phyloP scores from a whole-genome alignment of 2,113 vertebrate genomes.

The Misgurnus anguillicaudatus region DNA sequence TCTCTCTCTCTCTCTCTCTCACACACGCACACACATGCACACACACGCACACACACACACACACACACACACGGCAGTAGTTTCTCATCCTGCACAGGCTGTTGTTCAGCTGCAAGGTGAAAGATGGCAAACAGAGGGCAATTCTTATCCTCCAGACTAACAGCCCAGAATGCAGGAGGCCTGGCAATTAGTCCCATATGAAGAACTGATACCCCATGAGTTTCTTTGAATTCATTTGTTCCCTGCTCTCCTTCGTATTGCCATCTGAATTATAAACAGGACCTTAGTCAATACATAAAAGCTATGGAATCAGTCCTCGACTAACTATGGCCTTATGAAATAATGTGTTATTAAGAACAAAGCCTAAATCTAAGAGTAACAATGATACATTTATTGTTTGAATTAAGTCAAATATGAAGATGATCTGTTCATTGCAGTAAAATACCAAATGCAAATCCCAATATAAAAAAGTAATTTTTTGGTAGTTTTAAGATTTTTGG shows the following conservation, averaged over 20 bases:
- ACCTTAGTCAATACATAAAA: neutral
- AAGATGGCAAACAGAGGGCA: conserved; percentile 67
- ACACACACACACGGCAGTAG: conserved; percentile 41
- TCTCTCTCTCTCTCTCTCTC: too few relatives aligned
- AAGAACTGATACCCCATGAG: conserved; percentile 46
- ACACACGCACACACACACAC: conserved; percentile 48
- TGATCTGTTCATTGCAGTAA: neutral
- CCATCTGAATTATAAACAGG: neutral
- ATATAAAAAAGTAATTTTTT: conserved; percentile 78
- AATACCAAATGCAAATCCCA: conserved; percentile 50
- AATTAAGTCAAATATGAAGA: too few relatives aligned
- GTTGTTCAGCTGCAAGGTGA: conserved; percentile 74
- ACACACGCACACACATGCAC: conserved; percentile 45
- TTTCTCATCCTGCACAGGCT: conserved; percentile 43
- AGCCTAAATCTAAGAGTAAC: neutral
- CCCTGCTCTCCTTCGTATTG: neutral
- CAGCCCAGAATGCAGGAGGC: conserved; percentile 58
- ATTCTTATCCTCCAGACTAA: conserved; percentile 71
- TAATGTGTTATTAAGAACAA: neutral
- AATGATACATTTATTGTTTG: too few relatives aligned
- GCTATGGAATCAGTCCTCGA: neutral
- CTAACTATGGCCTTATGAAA: neutral
- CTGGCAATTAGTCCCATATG: conserved; percentile 65
- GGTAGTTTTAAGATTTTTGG: conserved; percentile 88
- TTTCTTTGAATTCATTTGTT: neutral